phyloP scores from a whole-genome alignment of 1,140 invertebrate species.

The Papilio helenus region DNA sequence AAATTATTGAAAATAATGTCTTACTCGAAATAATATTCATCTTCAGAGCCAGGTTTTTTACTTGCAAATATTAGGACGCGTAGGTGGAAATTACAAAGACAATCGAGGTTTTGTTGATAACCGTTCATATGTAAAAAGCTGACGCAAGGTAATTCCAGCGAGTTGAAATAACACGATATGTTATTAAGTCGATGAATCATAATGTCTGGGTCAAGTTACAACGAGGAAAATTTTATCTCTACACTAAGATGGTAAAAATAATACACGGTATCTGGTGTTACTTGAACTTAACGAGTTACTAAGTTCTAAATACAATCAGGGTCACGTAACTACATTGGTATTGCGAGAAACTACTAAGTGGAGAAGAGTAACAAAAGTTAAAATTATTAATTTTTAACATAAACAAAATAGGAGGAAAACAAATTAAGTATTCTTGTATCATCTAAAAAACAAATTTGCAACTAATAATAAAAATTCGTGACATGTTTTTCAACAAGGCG shows the following conservation, averaged over 20 bases:
- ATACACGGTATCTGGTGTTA: conserved; percentile 17
- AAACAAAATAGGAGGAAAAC: neutral
- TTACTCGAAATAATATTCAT: neutral
- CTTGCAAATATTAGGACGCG: conserved; percentile 1
- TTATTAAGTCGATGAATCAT: conserved; percentile 39
- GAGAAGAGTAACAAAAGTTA: neutral
- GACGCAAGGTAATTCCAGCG: conserved; percentile 35
- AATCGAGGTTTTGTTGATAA: conserved; percentile 8
- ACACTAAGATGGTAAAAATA: conserved; percentile 6
- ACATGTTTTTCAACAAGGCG: conserved; percentile 12
- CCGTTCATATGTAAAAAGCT: conserved; percentile 22
- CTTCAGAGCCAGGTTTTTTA: conserved; percentile 20
- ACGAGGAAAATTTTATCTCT: conserved; percentile 35
- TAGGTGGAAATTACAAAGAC: conserved; percentile 21
- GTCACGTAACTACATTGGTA: neutral
- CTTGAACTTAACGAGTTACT: conserved; percentile 8
- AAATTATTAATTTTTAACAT: neutral
- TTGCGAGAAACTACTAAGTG: neutral
- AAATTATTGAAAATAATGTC: neutral
- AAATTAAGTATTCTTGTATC: neutral
- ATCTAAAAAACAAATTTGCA: conserved; percentile 1
- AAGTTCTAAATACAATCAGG: conserved; percentile 3
- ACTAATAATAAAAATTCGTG: conserved; percentile 16
- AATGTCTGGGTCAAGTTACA: conserved; percentile 40
- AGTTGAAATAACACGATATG: conserved; percentile 30